Evolutionary conservation across 2,113 vertebrate species (phyloP).

Genomic region (Chamaea fasciata): DNA sequence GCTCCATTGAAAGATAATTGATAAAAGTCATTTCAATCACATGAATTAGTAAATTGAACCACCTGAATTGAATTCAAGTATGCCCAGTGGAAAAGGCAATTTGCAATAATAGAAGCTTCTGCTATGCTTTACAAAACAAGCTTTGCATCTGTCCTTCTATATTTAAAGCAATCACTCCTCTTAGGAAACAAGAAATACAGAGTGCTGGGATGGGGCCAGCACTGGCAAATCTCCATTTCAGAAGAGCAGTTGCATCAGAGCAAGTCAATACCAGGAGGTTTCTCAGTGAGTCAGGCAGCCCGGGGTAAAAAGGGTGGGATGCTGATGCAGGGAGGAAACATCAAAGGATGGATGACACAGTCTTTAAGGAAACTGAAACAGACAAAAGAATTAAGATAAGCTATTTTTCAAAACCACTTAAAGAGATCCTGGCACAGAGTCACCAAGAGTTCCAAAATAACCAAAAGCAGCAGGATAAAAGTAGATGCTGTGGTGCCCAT

Average conservation of each 20-base stretch:
- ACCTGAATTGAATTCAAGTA: conserved; percentile 38
- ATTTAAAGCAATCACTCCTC: conserved; percentile 24
- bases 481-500: background rate
- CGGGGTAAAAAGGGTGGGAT: background rate
- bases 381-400: conserved; percentile 24
- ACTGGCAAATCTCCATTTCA: conserved; percentile 42
- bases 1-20: conserved; percentile 5
- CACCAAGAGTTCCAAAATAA: background rate
- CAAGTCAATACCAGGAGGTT: conserved; percentile 2
- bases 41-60: conserved; percentile 14
- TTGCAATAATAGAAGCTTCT: conserved; percentile 19
- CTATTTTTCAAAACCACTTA: background rate
- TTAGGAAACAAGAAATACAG: conserved; percentile 36
- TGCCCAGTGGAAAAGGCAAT: conserved; percentile 25
- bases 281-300: conserved; percentile 48
- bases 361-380: conserved; percentile 15
- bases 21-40: conserved; percentile 3
- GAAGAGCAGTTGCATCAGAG: conserved; percentile 40
- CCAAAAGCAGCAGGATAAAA: background rate
- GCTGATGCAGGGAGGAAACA: conserved; percentile 27
- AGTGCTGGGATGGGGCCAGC: background rate
- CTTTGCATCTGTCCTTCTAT: conserved; percentile 41
- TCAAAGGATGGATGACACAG: conserved; percentile 39
- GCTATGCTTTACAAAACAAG: conserved; percentile 22
- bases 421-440: background rate